Conservation (phyloP, 1,140 invertebrate genomes). For the Procambarus clarkii region DNA sequence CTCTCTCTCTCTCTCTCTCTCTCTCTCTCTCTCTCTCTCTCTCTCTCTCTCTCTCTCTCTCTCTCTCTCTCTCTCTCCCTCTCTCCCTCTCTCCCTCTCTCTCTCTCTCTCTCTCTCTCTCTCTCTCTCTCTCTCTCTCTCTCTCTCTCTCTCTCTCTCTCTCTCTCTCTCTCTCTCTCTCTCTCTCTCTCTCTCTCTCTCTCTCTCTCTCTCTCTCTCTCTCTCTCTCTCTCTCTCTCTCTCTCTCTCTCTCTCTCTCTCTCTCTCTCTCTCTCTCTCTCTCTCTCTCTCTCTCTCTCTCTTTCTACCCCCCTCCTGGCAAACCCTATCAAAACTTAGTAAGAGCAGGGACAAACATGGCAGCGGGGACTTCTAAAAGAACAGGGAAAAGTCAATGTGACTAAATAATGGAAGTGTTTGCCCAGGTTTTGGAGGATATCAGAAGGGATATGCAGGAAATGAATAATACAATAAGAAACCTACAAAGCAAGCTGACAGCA, state of each 20-base stretch:
- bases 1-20: constrained; percentile 4
- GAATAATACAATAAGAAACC: too few species aligned
- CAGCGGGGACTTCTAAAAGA: too few species aligned
- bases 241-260: not conserved
- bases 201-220: not conserved
- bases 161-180: constrained; percentile 5
- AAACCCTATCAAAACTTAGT: too few species aligned
- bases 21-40: constrained; percentile 4
- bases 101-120: not conserved
- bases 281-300: not conserved
- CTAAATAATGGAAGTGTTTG: too few species aligned
- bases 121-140: not conserved
- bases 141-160: constrained; percentile 1
- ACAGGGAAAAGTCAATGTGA: too few species aligned
- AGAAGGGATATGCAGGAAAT: not conserved
- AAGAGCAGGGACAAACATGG: too few species aligned
- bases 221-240: not conserved
- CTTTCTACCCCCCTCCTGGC: not conserved
- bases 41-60: constrained; percentile 21
- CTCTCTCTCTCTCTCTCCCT: not conserved
- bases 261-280: not conserved
- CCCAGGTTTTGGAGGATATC: too few species aligned
- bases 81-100: not conserved
- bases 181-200: not conserved
- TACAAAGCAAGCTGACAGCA: too few species aligned